Conservation (phyloP, 2,797 vertebrate species). For the Eulemur mongoz region DNA sequence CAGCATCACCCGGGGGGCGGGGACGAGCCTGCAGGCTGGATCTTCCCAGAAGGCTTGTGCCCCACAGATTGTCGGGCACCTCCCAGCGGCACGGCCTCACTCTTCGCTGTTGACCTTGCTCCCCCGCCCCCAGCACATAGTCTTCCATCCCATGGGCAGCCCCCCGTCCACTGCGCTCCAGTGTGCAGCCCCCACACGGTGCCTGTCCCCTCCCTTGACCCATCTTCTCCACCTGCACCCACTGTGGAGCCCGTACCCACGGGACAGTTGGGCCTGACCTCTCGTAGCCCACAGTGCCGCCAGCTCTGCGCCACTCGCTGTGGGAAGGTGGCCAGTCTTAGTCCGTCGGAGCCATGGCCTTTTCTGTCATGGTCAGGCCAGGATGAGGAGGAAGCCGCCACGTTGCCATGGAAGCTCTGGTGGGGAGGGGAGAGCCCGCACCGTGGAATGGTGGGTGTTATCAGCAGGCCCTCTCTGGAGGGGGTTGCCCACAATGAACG, state of each 20-base stretch:
- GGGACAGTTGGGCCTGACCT: not conserved
- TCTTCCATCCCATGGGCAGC: not conserved
- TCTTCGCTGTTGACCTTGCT: not conserved
- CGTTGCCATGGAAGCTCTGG: not conserved
- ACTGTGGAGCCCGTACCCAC: not conserved
- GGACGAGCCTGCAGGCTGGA: too few species aligned
- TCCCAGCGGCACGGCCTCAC: not conserved
- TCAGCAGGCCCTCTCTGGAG: not conserved
- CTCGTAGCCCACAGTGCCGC: not conserved
- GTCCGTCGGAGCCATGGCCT: not conserved
- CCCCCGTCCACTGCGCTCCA: not conserved
- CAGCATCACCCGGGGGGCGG: not conserved
- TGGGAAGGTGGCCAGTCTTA: not conserved
- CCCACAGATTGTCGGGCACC: not conserved
- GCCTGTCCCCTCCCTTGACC: not conserved
- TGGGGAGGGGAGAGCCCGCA: not conserved
- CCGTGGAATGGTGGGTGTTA: not conserved
- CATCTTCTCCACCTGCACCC: not conserved
- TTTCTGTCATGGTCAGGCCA: not conserved
- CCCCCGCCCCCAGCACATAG: not conserved
- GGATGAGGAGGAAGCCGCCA: not conserved
- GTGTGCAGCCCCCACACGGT: not conserved
- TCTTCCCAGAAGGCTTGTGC: not conserved
- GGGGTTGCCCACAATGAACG: too few species aligned
- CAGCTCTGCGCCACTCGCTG: accelerated